phyloP scores from a whole-genome alignment of 1,140 invertebrate genomes.

The Mycetomoellerius zeteki region DNA sequence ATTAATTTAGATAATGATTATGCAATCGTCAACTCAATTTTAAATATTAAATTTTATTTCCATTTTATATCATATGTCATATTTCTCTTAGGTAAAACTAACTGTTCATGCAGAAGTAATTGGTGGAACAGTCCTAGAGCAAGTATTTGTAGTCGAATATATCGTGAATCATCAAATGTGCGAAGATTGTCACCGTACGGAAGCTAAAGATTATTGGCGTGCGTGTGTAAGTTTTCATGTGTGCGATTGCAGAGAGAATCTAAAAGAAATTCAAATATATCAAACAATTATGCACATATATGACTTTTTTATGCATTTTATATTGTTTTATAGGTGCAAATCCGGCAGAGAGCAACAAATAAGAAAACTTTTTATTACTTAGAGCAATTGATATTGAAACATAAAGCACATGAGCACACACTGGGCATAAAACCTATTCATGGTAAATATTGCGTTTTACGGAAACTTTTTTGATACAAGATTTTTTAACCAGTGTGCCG shows the following conservation, averaged over 20 bases:
- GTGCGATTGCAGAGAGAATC: neutral
- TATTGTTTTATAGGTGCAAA: conserved; percentile 90
- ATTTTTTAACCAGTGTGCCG: neutral
- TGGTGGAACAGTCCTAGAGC: conserved; percentile 94
- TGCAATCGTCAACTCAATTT: neutral
- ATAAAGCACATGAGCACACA: conserved; percentile 96
- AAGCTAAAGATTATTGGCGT: conserved; percentile 99
- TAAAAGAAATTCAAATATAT: conserved; percentile 3
- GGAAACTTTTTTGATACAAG: neutral
- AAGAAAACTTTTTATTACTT: conserved; percentile 99
- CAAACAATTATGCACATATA: conserved; percentile 6
- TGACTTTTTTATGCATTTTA: conserved; percentile 24
- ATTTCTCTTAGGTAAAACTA: conserved; percentile 92
- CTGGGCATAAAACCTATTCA: conserved; percentile 97
- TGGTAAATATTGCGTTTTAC: conserved; percentile 88
- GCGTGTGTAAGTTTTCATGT: conserved; percentile 90
- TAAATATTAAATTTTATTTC: neutral
- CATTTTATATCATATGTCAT: conserved; percentile 26
- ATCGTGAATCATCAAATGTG: conserved; percentile 98
- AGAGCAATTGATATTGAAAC: conserved; percentile 98
- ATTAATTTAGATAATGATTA: neutral
- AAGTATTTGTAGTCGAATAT: conserved; percentile 98
- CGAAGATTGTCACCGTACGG: conserved; percentile 97
- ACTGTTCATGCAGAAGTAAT: conserved; percentile 98
- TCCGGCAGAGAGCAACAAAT: conserved; percentile 95